Evolutionary conservation across 2,888 invertebrate species (phyloP), one percentile per base, ranked within the genome.

Genomic region (Acleris emargana): DNA sequence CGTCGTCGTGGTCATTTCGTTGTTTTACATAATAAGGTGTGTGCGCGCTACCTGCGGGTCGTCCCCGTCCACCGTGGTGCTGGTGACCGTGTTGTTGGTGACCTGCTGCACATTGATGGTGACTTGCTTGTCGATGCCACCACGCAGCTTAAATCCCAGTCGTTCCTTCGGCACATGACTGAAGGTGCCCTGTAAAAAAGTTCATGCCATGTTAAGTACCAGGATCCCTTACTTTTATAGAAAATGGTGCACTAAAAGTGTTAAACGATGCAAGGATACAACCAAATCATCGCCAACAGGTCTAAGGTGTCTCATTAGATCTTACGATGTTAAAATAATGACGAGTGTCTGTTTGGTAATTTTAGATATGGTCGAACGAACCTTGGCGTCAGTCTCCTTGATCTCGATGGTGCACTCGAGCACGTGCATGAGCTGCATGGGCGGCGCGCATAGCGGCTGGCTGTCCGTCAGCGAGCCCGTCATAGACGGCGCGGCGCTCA

Each of bases 391-490:
- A 54, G 97, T 97, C 88, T 98, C 98, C 81, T 97, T 97, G 70
- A 99, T 97, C 86, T 99, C 99, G 72, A 99, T 93, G 61, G 96
- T 96, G 58, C 98, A 97, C 83, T 98, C 97, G 76, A 99, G 97
- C 61, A 97, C 96, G 81, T 97, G 97, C 82, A 97, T 95, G 11
- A 94, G 83, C 71, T 92, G 91, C 86, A 94, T 93, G n/a, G 95
- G 93, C 16, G 93, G 93, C 38, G 95, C 95, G 5, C 91, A 87
- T 0, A 94, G 93, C 9, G 95, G 95, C 11, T 89, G 81, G 4
- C 90, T 93, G 71, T 94, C 94, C 0, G 93, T 88, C 69, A 94
- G 86, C 1, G 95, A 95, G 7, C 90, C 91, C 0, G 94, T 95
- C 77, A 95, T 94, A 0, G 95, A 95, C 2, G 94, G 93, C 59